Evolutionary conservation across 2,888 invertebrate species (phyloP), one percentile per base, ranked within the genome.

Genomic region (Brenthis daphne): DNA sequence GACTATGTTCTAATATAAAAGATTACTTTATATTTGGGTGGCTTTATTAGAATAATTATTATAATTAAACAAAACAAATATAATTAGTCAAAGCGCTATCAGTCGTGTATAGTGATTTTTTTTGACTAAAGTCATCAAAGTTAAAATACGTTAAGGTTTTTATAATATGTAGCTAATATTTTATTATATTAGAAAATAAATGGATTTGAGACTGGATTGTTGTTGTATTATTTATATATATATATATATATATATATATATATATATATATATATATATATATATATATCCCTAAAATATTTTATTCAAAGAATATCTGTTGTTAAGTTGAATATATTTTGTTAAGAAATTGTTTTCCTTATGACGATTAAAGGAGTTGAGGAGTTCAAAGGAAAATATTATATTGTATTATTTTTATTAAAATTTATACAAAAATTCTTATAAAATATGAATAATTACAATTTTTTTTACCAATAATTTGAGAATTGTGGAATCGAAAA

Each of bases 361-460:
- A 33, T 33, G 33, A 33, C 33, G 6, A 33, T 6, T 37, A 37
- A 11, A 43, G 37, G 37, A 43, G 8, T 3, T 11, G 11, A 43
- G 37, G 8, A 43, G 11, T 43, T 11, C 8, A n/a, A 50, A 54
- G 58, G 73, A 56, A 48, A 64, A 16, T 12, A 57, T 51, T 6
- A 37, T 67, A 70, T 72, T 72, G 67, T 74, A 75, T 72, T 57
- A 71, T 74, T 75, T 76, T 77, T 75, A 75, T 63, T 70, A 60
- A 64, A 77, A 74, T 77, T 79, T 79, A 77, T 78, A 81, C 80
- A 82, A 84, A 82, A 79, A 70, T 71, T 77, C 75, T 81, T 79
- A 78, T 80, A 77, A 75, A 77, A 71, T 77, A 76, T 76, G 76
- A 80, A 76, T 79, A 80, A 79, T 72, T 70, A 72, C 68, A 72